Evolutionary conservation across 1,140 invertebrate species (phyloP), one percentile per base, ranked within the genome.

Genomic region (Drosophila nikananu): DNA sequence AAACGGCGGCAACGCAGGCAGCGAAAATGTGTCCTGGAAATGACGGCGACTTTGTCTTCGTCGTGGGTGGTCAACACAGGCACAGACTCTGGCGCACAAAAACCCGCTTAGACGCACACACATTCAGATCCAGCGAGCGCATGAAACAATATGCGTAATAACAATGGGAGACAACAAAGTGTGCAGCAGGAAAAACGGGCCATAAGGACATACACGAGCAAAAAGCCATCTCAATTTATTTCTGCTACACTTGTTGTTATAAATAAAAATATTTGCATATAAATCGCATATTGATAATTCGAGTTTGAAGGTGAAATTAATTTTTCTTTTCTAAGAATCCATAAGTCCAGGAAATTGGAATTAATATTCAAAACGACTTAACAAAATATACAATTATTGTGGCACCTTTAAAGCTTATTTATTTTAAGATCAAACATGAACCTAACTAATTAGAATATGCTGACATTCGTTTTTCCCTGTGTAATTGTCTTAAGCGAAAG

Each of bases 11-110:
- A 54, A 48, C 62, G 46, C 70, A 78, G 77, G 58, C 66, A 76
- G 76, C 41, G 62, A 83, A 86, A 80, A 86, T 83, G 83, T 87
- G 72, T 87, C 62, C 79, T 79, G 70, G 76, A 86, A 86, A 82
- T 86, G 83, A 76, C 79, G 70, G 83, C 48, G 70, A 86, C 70
- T 86, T 86, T 81, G 78, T 86, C 62, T 75, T 86, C 58, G 30
- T 70, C 67, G 63, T 80, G 67, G 64, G 66, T 77, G 79, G 60
- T 44, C 77, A 32, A 63, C 54, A 65, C 64, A 79, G 17, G 44
- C 37, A 55, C 35, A 63, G 35, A 55, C 52, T 54, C 19, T n/a
- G 27, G 32, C 27, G 6, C 44, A 46, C 21, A 74, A 57, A 74
- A 74, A n/a, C 35, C 55, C 35, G 42, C 25, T 71, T 19, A 72